Evolutionary conservation across 2,797 vertebrate genomes (phyloP).

Genomic region (Pogonophryne albipinna): DNA sequence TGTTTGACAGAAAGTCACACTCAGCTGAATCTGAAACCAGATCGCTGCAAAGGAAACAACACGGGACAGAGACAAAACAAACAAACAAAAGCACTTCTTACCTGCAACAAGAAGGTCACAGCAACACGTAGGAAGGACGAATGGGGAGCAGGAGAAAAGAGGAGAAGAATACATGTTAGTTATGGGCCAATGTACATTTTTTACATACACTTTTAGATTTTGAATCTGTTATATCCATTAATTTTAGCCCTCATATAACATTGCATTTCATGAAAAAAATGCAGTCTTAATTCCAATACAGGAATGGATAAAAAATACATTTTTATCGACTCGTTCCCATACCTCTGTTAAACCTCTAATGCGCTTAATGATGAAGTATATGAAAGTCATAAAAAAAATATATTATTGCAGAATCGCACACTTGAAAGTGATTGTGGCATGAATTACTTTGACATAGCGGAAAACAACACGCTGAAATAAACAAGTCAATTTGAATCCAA

Average conservation of each 20-base stretch:
- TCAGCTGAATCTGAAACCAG: constrained; percentile 52
- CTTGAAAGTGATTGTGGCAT: not conserved
- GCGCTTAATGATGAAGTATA: constrained; percentile 38
- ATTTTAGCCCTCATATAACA: not conserved
- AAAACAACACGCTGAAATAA: not conserved
- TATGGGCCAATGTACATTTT: not conserved
- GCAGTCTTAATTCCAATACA: not conserved
- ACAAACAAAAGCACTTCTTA: constrained; percentile 48
- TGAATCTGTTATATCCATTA: constrained; percentile 23
- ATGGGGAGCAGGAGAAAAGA: not conserved
- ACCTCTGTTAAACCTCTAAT: constrained; percentile 31
- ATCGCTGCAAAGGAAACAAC: constrained; percentile 13
- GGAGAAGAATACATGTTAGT: constrained; percentile 24
- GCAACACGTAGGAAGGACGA: constrained; percentile 22
- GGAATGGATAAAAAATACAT: constrained; percentile 18
- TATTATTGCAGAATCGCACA: constrained; percentile 25
- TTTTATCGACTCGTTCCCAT: constrained; percentile 33
- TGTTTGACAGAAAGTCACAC: constrained; percentile 51
- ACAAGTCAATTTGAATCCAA: not conserved
- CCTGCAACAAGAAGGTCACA: constrained; percentile 53
- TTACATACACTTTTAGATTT: not conserved
- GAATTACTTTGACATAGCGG: not conserved
- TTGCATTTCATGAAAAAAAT: constrained; percentile 8
- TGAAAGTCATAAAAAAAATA: constrained; percentile 53
- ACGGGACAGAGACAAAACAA: constrained; percentile 2